phyloP scores from a whole-genome alignment of 2,888 invertebrate species.

The Calameuta pallipes region DNA sequence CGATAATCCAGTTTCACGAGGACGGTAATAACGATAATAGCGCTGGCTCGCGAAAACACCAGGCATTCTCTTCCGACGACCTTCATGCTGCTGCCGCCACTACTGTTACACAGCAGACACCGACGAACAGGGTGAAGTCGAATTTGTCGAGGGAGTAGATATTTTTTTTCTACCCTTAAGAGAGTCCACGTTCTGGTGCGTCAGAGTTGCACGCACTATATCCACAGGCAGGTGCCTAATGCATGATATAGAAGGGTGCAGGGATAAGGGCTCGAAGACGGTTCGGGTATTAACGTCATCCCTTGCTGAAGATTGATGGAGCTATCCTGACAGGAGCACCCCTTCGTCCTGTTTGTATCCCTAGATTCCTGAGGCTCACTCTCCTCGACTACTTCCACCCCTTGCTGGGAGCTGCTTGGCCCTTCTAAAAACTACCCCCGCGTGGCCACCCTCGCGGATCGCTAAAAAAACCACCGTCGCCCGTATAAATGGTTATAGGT shows the following conservation, averaged over 20 bases:
- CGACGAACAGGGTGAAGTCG: no score
- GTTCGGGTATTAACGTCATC: slow-evolving; percentile 60
- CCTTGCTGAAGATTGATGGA: slow-evolving; percentile 62
- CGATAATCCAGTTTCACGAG: no score
- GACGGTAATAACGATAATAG: no score
- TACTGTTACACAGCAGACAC: no score
- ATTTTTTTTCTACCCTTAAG: no score
- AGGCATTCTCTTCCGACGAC: no score
- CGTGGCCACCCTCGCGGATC: not conserved
- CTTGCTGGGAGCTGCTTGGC: slow-evolving; percentile 23
- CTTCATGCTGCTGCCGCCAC: no score
- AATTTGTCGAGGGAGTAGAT: no score
- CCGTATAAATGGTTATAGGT: slow-evolving; percentile 12
- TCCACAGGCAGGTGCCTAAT: slow-evolving; percentile 33
- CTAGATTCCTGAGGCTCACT: slow-evolving; percentile 8
- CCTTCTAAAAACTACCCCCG: slow-evolving; percentile 8
- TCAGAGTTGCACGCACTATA: no score
- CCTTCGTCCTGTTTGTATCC: slow-evolving; percentile 17
- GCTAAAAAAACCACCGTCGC: not conserved
- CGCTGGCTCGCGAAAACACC: no score
- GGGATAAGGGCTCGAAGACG: slow-evolving; percentile 41
- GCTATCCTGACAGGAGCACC: slow-evolving; percentile 42
- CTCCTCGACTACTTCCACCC: not conserved
- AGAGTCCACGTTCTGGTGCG: no score
- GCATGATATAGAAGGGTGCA: slow-evolving; percentile 33